A percentile compares a stretch with the other conserved stretches of the same genome.
Evolutionary conservation across 2,113 vertebrate genomes (phyloP).

Genomic region (Poecile atricapillus): DNA sequence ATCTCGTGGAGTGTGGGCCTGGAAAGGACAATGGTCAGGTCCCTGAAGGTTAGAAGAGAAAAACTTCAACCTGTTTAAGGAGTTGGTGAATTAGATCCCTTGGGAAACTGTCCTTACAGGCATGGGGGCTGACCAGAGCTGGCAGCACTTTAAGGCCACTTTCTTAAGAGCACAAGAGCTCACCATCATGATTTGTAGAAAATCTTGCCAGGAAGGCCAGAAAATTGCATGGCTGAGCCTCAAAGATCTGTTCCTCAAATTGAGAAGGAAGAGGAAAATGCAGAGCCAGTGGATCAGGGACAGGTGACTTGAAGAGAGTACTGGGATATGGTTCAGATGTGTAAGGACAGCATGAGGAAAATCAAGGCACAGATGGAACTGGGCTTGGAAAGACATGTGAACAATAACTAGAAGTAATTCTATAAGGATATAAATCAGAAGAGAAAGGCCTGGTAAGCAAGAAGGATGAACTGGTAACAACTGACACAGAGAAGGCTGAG

Average conservation of each 20-base stretch:
- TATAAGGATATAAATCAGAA: neutral
- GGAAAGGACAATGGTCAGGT: neutral
- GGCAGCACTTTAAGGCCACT: neutral
- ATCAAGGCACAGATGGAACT: neutral
- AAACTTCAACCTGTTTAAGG: accelerated
- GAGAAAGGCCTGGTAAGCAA: neutral
- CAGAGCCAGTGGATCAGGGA: neutral
- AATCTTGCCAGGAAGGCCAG: neutral
- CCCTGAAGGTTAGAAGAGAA: neutral
- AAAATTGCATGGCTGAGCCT: neutral
- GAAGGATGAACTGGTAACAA: neutral
- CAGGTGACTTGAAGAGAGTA: neutral
- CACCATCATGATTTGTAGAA: neutral
- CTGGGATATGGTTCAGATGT: neutral
- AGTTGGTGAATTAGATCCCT: neutral
- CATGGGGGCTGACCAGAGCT: accelerated
- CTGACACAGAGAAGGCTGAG: neutral
- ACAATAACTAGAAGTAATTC: neutral
- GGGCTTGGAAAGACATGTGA: neutral
- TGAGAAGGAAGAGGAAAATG: neutral
- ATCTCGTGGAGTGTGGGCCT: accelerated
- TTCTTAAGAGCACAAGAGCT: neutral
- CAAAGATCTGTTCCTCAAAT: neutral
- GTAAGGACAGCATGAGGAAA: neutral
- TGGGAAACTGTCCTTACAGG: neutral